Conservation (phyloP, 2,113 vertebrate species). For the Bubo blakistoni region DNA sequence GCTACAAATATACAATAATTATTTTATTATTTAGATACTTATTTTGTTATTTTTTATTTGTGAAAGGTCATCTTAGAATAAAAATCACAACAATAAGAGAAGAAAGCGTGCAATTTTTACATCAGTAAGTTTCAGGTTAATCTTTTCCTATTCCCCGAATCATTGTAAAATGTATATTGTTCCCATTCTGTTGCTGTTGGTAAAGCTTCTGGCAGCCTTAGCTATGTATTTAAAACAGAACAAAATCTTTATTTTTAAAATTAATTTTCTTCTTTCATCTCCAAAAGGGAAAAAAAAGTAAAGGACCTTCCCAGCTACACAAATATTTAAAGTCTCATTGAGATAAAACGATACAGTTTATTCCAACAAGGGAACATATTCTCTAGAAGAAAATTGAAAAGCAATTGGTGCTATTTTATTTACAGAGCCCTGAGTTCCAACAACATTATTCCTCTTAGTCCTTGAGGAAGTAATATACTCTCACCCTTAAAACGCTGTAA, state of each 20-base stretch:
- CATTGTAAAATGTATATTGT: neutral
- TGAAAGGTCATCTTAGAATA: neutral
- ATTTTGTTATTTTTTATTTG: neutral
- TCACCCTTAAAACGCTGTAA: constrained; percentile 78
- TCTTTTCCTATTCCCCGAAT: neutral
- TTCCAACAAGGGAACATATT: neutral
- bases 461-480: constrained; percentile 79
- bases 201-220: neutral
- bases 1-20: neutral
- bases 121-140: neutral
- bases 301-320: neutral
- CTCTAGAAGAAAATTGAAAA: neutral
- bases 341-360: constrained; percentile 18
- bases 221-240: neutral
- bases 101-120: neutral
- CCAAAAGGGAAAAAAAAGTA: neutral
- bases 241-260: neutral
- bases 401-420: constrained; percentile 47
- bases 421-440: constrained; percentile 50
- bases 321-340: neutral
- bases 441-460: constrained; percentile 72
- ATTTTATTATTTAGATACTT: neutral
- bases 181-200: neutral
- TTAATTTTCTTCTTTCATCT: neutral
- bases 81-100: neutral